A percentile compares a stretch with the other conserved stretches of the same genome.
phyloP scores from a whole-genome alignment of 2,797 vertebrate species.

The Tarsius wallacei region DNA sequence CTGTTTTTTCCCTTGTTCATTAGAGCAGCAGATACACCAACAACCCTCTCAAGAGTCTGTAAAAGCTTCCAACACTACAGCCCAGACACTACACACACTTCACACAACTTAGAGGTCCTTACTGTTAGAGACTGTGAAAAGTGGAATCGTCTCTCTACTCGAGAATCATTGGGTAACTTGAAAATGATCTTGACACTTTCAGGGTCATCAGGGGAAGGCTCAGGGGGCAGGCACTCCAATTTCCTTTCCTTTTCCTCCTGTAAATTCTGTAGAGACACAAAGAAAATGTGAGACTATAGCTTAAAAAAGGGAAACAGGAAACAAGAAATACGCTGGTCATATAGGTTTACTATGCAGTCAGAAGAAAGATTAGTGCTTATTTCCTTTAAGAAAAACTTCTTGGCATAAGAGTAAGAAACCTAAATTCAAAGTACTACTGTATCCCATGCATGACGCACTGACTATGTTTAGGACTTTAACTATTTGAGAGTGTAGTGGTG shows the following conservation, averaged over 20 bases:
- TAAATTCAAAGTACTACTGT: not conserved
- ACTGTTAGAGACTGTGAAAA: slow-evolving; percentile 98
- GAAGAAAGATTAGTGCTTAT: slow-evolving; percentile 24
- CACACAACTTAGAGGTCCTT: slow-evolving; percentile 84
- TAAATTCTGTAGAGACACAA: slow-evolving; percentile 93
- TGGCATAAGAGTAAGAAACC: slow-evolving; percentile 49
- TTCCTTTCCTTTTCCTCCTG: slow-evolving; percentile 98
- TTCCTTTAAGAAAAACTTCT: not conserved
- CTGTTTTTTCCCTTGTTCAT: not conserved
- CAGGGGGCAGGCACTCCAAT: slow-evolving; percentile 97
- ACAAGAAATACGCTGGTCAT: accelerated
- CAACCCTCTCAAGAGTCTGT: not conserved
- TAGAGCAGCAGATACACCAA: not conserved
- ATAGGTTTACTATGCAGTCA: not conserved
- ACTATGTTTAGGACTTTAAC: not conserved
- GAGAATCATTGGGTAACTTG: slow-evolving; percentile 98
- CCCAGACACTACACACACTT: not conserved
- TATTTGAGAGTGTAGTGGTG: not conserved
- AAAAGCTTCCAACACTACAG: slow-evolving; percentile 29
- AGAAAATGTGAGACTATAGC: slow-evolving; percentile 41
- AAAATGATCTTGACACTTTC: slow-evolving; percentile 99
- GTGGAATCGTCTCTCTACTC: slow-evolving; percentile 98
- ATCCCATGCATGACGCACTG: not conserved
- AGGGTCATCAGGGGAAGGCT: slow-evolving; percentile 96
- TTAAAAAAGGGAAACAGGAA: not conserved